Evolutionary conservation across 1,140 invertebrate species (phyloP).

Genomic region (Camponotus pennsylvanicus): DNA sequence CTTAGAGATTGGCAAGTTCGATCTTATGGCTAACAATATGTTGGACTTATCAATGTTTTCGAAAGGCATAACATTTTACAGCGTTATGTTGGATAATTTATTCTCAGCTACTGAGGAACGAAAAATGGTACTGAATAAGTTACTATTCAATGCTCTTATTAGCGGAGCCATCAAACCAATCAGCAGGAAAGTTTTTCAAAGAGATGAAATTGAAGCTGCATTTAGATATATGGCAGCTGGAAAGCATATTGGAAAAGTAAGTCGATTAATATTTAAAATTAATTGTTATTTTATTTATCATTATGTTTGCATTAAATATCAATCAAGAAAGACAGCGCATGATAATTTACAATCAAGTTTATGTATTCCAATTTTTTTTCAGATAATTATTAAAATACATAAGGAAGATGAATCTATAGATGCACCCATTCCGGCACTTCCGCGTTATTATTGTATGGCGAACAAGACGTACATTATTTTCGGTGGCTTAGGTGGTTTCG

Average conservation of each 20-base stretch:
- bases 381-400: slow-evolving; percentile 88
- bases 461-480: slow-evolving; percentile 85
- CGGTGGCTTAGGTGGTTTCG: slow-evolving; percentile 93
- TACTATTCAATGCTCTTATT: slow-evolving; percentile 83
- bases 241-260: slow-evolving; percentile 91
- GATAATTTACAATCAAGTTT: too few relatives aligned
- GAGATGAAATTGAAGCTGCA: slow-evolving; percentile 66
- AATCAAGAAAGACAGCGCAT: too few relatives aligned
- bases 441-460: slow-evolving; percentile 87
- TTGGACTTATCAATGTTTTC: slow-evolving; percentile 92
- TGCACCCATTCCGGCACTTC: slow-evolving; percentile 82
- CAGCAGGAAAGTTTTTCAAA: slow-evolving; percentile 44
- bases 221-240: slow-evolving; percentile 89
- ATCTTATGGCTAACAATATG: slow-evolving; percentile 90
- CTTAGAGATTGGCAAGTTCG: slow-evolving; percentile 93
- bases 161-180: slow-evolving; percentile 85
- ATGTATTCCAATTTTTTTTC: too few relatives aligned
- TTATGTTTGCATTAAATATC: too few relatives aligned
- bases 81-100: slow-evolving; percentile 87
- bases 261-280: neutral
- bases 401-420: slow-evolving; percentile 77
- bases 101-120: neutral
- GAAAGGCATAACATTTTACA: slow-evolving; percentile 93
- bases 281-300: too few relatives aligned
- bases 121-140: slow-evolving; percentile 75